Evolutionary conservation across 2,113 vertebrate species (phyloP).

Genomic region (Mesocricetus auratus): DNA sequence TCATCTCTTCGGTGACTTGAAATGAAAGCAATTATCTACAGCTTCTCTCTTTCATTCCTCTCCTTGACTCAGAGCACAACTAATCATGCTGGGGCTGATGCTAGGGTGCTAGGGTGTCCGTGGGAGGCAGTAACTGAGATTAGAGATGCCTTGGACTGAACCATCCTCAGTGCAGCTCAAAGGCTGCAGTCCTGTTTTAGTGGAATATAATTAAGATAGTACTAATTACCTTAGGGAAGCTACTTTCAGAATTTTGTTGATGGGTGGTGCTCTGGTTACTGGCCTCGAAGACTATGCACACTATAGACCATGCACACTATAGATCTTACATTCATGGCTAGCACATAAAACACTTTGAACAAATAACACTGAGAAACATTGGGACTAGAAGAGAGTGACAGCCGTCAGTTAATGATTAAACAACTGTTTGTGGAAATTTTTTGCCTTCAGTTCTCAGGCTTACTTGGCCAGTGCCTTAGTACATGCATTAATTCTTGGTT

Average conservation of each 20-base stretch:
- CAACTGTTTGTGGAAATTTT: background rate
- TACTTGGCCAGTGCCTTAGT: background rate
- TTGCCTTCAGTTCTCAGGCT: background rate
- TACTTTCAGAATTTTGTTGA: conserved; percentile 13
- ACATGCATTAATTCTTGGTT: background rate
- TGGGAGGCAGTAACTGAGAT: background rate
- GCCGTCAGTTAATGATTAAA: background rate
- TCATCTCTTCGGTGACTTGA: conserved; percentile 42
- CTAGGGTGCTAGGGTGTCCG: conserved; percentile 11
- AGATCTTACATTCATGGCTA: background rate
- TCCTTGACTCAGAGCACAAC: conserved; percentile 37
- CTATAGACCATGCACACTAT: background rate
- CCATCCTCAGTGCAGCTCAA: background rate
- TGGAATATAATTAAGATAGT: conserved; percentile 37
- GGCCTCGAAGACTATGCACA: conserved; percentile 19
- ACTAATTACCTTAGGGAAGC: background rate
- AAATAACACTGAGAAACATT: background rate
- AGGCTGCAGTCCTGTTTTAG: background rate
- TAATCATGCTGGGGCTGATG: conserved; percentile 35
- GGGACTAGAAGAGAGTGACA: background rate
- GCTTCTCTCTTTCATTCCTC: conserved; percentile 44
- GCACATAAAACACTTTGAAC: background rate
- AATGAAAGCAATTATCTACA: conserved; percentile 70
- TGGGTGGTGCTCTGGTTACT: conserved; percentile 23
- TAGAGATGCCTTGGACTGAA: background rate